Base-by-base conservation (phyloP, 2,113 vertebrate genomes). In the Phalacrocorax brasilianus region DNA sequence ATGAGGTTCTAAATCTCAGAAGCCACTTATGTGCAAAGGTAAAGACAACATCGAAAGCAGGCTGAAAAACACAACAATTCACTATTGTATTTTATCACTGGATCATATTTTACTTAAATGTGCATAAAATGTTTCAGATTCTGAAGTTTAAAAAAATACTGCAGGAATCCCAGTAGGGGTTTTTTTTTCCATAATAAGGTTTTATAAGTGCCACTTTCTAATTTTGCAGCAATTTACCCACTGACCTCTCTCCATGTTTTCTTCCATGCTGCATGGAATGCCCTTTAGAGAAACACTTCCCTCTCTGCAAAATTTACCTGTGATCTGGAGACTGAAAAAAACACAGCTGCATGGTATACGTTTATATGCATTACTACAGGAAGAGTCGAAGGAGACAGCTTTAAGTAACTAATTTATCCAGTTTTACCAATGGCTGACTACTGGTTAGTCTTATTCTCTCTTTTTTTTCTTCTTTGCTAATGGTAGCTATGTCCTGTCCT, bases 71-170 rank as follows among this genome's bases (percentile, higher is more conserved):
- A 94, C 45, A 96, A 53, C 87, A 96, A 97, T 88, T 96, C 95
- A 96, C 77, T 95, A 84, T 95, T 84, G 91, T 97, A 91, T 97
- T 97, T 97, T 98, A 95, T 95, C 94, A 96, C 70, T 87, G 84
- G 94, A 97, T 97, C 90, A 80, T 92, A 95, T 97, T 97, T 85
- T 97, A 97, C 74, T 73, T 94, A 93, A 97, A 92, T 45, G 68
- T 0, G 5, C 32, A 93, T 73, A 76, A 96, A 97, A 97, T 97
- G 83, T 81, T 98, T 98, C 91, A 97, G 65, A 97, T 96, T 96
- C 93, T 93, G 85, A 93, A 88, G 89, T 71, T 91, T 93, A 88
- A 91, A 93, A 97, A 96, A 94, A 92, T 89, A 95, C 71, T 96
- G 85, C 93, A 93, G 78, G 85, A 96, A 95, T 91, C 67, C 87